Base-by-base conservation (phyloP, 1,140 invertebrate species). In the Arctopsyche grandis region DNA sequence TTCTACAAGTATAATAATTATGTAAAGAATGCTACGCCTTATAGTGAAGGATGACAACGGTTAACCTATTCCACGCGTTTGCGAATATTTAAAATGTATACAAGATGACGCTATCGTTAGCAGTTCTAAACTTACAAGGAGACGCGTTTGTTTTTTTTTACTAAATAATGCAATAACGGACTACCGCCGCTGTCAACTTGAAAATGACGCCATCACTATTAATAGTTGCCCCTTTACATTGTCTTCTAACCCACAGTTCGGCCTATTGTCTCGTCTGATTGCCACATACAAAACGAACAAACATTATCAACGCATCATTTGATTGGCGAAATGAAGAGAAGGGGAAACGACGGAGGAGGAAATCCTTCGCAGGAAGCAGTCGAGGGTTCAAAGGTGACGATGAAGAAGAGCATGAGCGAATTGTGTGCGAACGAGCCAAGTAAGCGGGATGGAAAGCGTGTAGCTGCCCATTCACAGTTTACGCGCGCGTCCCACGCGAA, bases 161-260 rank as follows among this genome's bases (percentile, higher is more conserved):
- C 14, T 22, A 9, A 66, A 66, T 66, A 66, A 66, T 66, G 24
- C 21, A 66, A 71, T 44, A 71, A 71, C 69, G 69, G 21, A 71
- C 16, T 66, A 38, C 70, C 24, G 44, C 70, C 44, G 16, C 44
- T 76, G 74, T 63, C 74, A 76, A 74, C 24, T 56, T 0, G 16
- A 5, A 26, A 19, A 76, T 76, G 74, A 76, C 74, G 74, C 44
- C 74, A 76, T 63, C 56, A 56, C 74, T 66, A 76, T 63, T 56
- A 76, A 76, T 76, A 76, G 22, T 5, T 44, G 19, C 74, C 56
- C 52, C 29, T 76, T 56, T 63, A 43, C 74, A 76, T 29, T 63
- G 74, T 76, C 52, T 76, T 16, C 22, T 38, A 38, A n/a, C 22
- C 58, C 58, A 9, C n/a, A 43, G 21, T 22, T 43, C 24, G 66